Evolutionary conservation across 2,888 invertebrate species (phyloP).

Genomic region (Allophyes oxyacanthae): DNA sequence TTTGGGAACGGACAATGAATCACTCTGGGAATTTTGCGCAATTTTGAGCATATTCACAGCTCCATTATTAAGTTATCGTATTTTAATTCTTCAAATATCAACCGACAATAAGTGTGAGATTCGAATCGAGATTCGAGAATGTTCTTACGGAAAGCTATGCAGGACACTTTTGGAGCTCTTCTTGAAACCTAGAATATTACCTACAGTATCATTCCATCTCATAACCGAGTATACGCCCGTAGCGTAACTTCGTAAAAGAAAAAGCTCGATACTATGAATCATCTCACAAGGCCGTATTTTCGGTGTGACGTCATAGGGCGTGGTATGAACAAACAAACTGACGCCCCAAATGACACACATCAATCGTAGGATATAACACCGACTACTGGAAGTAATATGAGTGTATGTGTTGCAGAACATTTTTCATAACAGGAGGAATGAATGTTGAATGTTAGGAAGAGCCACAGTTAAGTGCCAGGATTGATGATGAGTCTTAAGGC

Average conservation of each 20-base stretch:
- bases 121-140: too few species aligned
- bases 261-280: conserved; percentile 14
- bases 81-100: too few species aligned
- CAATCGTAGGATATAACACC: conserved; percentile 27
- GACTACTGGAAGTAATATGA: conserved; percentile 7
- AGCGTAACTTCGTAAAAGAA: background rate
- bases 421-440: background rate
- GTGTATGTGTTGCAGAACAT: background rate
- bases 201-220: background rate
- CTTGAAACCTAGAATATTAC: background rate
- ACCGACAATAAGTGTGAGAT: too few species aligned
- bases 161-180: too few species aligned
- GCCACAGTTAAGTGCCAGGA: too few species aligned
- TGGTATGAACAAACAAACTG: conserved; percentile 32
- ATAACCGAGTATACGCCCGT: background rate
- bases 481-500: too few species aligned
- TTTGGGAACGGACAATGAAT: too few species aligned
- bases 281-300: conserved; percentile 14
- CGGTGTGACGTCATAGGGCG: conserved; percentile 29
- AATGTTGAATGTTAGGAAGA: too few species aligned
- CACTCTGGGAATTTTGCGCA: too few species aligned
- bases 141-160: too few species aligned
- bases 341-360: conserved; percentile 41
- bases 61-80: too few species aligned
- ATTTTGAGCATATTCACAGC: too few species aligned